phyloP scores from a whole-genome alignment of 2,888 invertebrate species.

The Andricus quercusramuli region DNA sequence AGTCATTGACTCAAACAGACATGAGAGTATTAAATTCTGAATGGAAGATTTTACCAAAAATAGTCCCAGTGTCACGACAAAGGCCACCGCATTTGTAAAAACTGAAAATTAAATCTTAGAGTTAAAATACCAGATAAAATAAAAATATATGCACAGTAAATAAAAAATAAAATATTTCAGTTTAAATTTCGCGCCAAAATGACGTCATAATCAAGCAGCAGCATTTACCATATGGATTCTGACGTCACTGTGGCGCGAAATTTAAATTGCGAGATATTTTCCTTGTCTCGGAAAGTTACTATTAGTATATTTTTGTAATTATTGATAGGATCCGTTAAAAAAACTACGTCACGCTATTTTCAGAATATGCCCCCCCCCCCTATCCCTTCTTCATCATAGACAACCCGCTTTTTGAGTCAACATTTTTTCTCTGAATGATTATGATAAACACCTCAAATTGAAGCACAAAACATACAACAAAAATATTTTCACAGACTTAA shows the following conservation, averaged over 20 bases:
- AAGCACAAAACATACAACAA: no score
- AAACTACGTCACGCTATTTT: no score
- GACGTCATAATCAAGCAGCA: not conserved
- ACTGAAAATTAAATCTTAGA: constrained; percentile 79
- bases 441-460: no score
- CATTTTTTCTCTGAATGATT: no score
- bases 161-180: not conserved
- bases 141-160: not conserved
- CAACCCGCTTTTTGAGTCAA: no score
- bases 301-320: not conserved
- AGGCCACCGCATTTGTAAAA: constrained; percentile 86
- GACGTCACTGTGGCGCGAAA: not conserved
- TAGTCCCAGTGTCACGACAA: constrained; percentile 85
- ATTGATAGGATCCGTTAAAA: no score
- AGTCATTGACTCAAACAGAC: constrained; percentile 88
- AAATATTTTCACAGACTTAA: no score
- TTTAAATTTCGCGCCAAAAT: not conserved
- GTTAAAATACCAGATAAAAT: not conserved
- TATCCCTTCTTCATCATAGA: no score
- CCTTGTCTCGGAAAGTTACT: not conserved
- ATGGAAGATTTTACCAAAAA: constrained; percentile 86
- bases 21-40: constrained; percentile 88
- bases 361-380: no score
- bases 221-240: no score
- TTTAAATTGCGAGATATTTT: not conserved